phyloP scores from a whole-genome alignment of 2,888 invertebrate species.

The Himalopsyche tibetana region DNA sequence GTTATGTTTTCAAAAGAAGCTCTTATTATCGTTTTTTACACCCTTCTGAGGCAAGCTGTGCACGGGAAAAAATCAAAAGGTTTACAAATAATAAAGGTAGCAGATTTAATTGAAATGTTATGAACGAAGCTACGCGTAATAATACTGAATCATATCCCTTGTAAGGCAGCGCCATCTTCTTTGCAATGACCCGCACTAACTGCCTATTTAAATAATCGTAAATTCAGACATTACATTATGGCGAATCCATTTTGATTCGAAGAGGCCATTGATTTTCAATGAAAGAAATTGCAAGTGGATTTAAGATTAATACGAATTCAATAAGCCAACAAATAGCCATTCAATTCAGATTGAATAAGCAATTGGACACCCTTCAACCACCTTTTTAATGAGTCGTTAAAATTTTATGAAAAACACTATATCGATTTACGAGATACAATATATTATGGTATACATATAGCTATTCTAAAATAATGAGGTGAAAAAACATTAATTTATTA shows the following conservation, averaged over 20 bases:
- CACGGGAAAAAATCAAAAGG: background rate
- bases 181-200: slow-evolving; percentile 11
- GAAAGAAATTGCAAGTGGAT: background rate
- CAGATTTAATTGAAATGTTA: slow-evolving; percentile 18
- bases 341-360: too few species aligned
- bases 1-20: too few species aligned
- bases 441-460: too few species aligned
- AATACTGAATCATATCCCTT: slow-evolving; percentile 52
- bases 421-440: too few species aligned
- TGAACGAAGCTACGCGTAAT: slow-evolving; percentile 45
- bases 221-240: slow-evolving; percentile 32
- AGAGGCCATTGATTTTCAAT: background rate
- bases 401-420: too few species aligned
- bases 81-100: background rate
- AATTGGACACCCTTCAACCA: too few species aligned
- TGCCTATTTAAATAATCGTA: slow-evolving; percentile 45
- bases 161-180: slow-evolving; percentile 5
- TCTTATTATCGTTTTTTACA: too few species aligned
- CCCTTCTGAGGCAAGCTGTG: background rate
- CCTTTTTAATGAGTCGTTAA: too few species aligned
- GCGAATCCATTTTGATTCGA: background rate
- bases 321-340: background rate
- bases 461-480: too few species aligned
- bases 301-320: background rate
- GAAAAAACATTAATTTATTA: too few species aligned